Evolutionary conservation across 2,888 invertebrate genomes (phyloP), one percentile per base, ranked within the genome.

Genomic region (Volucella inanis): DNA sequence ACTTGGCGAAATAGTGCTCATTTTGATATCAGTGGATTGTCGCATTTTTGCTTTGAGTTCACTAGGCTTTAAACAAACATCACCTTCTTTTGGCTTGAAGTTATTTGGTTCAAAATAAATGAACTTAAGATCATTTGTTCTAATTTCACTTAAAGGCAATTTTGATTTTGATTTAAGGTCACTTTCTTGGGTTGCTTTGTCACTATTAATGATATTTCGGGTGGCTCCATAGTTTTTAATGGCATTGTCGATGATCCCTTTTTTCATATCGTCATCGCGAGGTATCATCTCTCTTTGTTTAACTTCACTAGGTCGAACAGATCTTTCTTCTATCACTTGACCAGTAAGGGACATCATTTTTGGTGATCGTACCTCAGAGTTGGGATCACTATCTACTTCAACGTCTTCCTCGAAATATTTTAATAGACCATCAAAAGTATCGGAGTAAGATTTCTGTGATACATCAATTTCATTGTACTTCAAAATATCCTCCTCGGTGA

Each of bases 391-490:
- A 9, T 67, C 72, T 0, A 89, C 87, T 8, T 86, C 71, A 0
- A 90, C 89, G 18, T 91, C 90, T 70, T 91, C 90, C 59, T 89
- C 89, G 39, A 91, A 91, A 71, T 90, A 91, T 45, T 89, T 89
- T 88, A 91, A 88, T 0, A 91, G 85, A 74, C 90, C 85, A 55
- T 89, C 89, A 59, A 91, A 89, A 84, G 89, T 90, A 0, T 85
- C 74, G 18, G 89, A 88, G 18, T 89, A 18, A 0, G 82, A 49
- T 4, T 72, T 77, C 47, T 87, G 89, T 0, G 89, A 88, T 50
- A 88, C 89, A 39, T 91, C 89, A 55, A 88, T 84, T 43, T 89
- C 89, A 61, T 89, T 67, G 0, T 88, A 88, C 3, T 87, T 88
- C 0, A 89, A 49, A 43, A 90, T 89, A 43, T 88, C 88, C 84